These are phyloP conservation scores for Anser cygnoides DNA, from an alignment of 2,113 vertebrate species.

Conservation along the genomic window DNA sequence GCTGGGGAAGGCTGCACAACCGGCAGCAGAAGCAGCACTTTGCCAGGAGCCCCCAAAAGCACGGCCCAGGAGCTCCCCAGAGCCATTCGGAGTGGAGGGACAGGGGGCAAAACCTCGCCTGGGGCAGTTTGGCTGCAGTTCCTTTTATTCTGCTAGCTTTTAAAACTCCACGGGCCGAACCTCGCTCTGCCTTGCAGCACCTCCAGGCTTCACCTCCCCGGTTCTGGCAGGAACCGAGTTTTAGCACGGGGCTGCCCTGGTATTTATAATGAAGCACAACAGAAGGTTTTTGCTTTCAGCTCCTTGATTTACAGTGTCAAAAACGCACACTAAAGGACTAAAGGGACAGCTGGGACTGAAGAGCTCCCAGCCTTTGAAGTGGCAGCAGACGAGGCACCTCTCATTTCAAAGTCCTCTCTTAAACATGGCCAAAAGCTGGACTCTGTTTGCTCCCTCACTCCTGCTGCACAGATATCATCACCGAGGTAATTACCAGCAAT, in stretches of 20 bases:
- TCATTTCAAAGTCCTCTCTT: conserved; percentile 20
- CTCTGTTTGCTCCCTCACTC: conserved; percentile 17
- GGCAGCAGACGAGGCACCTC: background rate
- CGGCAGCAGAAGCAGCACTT: background rate
- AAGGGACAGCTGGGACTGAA: background rate
- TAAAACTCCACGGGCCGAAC: background rate
- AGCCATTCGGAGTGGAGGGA: background rate
- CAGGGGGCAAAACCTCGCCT: background rate
- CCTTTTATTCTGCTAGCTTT: background rate
- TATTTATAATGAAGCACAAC: background rate
- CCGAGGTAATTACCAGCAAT: conserved; percentile 53
- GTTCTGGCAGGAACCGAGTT: background rate
- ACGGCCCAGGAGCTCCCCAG: background rate
- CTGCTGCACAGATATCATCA: conserved; percentile 26
- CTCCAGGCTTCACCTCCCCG: background rate
- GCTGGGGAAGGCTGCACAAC: background rate
- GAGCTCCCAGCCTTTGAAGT: conserved; percentile 49
- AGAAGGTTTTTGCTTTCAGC: background rate
- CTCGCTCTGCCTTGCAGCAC: background rate
- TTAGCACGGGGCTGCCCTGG: background rate
- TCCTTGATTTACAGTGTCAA: background rate
- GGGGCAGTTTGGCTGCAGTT: background rate
- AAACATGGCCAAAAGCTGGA: background rate
- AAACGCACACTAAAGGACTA: background rate
- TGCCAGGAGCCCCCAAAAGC: fast-evolving